Evolutionary conservation across 2,888 invertebrate genomes (phyloP).

Genomic region (Tachystola acroxantha): DNA sequence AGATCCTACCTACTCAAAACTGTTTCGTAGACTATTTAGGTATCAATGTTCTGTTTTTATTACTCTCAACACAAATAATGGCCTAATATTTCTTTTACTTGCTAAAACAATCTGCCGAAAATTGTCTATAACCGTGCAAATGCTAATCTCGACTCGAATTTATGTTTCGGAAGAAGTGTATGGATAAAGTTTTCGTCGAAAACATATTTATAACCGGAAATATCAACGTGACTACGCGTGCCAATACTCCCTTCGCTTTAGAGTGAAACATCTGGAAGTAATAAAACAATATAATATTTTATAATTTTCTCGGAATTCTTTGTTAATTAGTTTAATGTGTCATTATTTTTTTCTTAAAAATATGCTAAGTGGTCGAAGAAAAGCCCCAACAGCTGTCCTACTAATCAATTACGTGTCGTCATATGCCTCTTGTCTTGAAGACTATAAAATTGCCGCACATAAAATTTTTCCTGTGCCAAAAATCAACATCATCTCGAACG

Average conservation of each 20-base stretch:
- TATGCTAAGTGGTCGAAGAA: conserved; percentile 43
- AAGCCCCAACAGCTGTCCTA: conserved; percentile 58
- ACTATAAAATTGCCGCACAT: conserved; percentile 65
- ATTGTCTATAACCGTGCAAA: conserved; percentile 25
- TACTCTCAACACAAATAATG: background rate
- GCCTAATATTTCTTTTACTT: conserved; percentile 12
- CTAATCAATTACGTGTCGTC: conserved; percentile 65
- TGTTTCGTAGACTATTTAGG: no score
- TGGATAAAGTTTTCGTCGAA: conserved; percentile 43
- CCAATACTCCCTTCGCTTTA: conserved; percentile 1
- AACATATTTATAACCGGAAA: conserved; percentile 22
- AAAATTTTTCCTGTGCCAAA: conserved; percentile 65
- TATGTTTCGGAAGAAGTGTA: conserved; percentile 57
- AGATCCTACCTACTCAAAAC: no score
- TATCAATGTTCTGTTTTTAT: background rate
- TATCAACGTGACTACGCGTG: conserved; percentile 19
- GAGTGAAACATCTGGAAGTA: no score
- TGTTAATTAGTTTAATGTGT: background rate
- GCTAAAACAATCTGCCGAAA: conserved; percentile 14
- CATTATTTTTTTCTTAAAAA: conserved; percentile 25
- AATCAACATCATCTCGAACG: conserved; percentile 59
- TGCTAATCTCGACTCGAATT: conserved; percentile 41
- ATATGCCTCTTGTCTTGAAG: conserved; percentile 61
- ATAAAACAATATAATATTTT: no score
- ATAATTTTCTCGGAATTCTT: background rate